These are phyloP conservation scores for Thamnaconus septentrionalis DNA, from an alignment of 2,113 vertebrate species.

Conservation along the genomic window DNA sequence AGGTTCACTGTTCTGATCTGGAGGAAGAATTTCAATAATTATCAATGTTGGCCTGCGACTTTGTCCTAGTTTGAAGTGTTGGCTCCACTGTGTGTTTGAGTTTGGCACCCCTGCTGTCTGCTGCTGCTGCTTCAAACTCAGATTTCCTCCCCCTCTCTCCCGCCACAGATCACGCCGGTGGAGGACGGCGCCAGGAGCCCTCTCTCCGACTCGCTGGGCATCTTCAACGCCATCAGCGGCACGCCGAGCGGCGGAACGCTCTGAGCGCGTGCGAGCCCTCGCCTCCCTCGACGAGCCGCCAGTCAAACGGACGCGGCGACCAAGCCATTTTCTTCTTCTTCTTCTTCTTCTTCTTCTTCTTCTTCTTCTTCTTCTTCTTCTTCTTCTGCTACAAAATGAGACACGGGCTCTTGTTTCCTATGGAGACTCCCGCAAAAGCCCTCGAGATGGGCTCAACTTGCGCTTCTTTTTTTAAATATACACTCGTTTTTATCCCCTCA, in stretches of 20 bases:
- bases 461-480: background rate
- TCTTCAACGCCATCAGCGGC: constrained; percentile 97
- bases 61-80: too few relatives aligned
- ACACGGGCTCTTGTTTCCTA: constrained; percentile 54
- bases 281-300: constrained; percentile 81
- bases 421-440: constrained; percentile 48
- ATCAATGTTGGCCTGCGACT: too few relatives aligned
- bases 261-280: constrained; percentile 66
- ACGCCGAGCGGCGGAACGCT: constrained; percentile 81
- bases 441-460: background rate
- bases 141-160: background rate
- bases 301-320: constrained; percentile 57
- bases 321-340: background rate
- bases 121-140: too few relatives aligned
- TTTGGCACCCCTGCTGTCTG: too few relatives aligned
- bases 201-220: constrained; percentile 89
- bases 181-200: constrained; percentile 82
- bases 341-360: background rate
- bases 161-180: constrained; percentile 81
- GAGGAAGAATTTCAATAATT: too few relatives aligned
- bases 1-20: too few relatives aligned
- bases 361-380: background rate
- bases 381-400: background rate
- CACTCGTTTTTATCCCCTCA: too few relatives aligned
- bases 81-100: too few relatives aligned